These are phyloP conservation scores for Colius striatus DNA, from an alignment of 2,113 vertebrate species.

Conservation along the genomic window DNA sequence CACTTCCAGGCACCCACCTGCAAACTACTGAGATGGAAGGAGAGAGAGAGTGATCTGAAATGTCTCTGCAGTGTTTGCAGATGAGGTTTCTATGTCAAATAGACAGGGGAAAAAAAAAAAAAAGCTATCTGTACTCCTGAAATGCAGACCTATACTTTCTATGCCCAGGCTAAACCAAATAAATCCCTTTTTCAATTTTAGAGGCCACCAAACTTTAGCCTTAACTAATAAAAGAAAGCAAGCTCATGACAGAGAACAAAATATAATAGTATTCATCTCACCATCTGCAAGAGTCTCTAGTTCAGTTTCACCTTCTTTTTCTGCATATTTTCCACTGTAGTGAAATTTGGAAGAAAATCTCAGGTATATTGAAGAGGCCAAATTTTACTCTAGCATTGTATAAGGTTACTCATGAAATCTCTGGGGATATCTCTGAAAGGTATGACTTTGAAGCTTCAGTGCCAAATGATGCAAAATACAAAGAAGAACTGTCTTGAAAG, in stretches of 20 bases:
- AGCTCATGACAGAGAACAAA: not conserved
- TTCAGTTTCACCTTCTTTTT: not conserved
- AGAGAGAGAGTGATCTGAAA: not conserved
- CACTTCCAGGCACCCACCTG: accelerated
- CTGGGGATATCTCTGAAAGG: not conserved
- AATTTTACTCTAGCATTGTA: not conserved
- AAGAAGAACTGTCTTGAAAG: not conserved
- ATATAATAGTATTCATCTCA: not conserved
- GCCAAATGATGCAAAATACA: not conserved
- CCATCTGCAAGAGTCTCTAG: not conserved
- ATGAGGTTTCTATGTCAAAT: not conserved
- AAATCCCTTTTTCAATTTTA: not conserved
- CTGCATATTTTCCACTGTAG: not conserved
- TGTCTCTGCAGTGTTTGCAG: not conserved
- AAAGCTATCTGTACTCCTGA: not conserved
- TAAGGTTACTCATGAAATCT: not conserved
- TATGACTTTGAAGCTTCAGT: not conserved
- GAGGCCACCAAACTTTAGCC: not conserved
- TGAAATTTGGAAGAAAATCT: not conserved
- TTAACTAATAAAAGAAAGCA: not conserved
- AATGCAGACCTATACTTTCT: not conserved
- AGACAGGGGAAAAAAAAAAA: not conserved
- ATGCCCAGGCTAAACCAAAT: not conserved
- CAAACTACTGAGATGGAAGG: not conserved
- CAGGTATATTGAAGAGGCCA: not conserved